These are phyloP conservation scores for Anoplopoma fimbria DNA, from an alignment of 2,113 vertebrate species.

Conservation along the genomic window DNA sequence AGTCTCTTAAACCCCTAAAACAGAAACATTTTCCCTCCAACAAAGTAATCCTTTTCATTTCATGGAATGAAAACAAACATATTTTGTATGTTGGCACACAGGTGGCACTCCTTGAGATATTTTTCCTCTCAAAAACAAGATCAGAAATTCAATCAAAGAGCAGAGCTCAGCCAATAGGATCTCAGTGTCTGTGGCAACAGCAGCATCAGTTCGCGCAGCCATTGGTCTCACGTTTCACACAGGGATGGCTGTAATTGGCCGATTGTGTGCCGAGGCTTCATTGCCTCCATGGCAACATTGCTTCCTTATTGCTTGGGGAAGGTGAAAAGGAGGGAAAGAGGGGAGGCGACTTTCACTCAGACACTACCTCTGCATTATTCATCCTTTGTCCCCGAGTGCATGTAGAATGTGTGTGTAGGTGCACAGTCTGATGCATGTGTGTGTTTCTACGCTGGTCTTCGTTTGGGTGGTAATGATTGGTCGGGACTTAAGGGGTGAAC, in stretches of 20 bases:
- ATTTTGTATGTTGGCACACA: constrained; percentile 69
- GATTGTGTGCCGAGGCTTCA: constrained; percentile 67
- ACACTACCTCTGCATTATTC: constrained; percentile 82
- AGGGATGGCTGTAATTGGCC: constrained; percentile 69
- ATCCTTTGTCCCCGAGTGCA: constrained; percentile 77
- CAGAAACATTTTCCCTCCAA: constrained; percentile 18
- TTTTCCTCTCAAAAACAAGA: constrained; percentile 74
- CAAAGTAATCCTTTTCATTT: constrained; percentile 30
- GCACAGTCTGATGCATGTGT: constrained; percentile 62
- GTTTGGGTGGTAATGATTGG: constrained; percentile 64
- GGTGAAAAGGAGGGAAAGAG: constrained; percentile 74
- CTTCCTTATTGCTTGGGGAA: constrained; percentile 81
- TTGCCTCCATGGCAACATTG: constrained; percentile 84
- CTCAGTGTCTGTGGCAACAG: constrained; percentile 72
- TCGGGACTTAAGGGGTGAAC: constrained; percentile 53
- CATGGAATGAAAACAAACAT: constrained; percentile 8
- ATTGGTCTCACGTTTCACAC: constrained; percentile 68
- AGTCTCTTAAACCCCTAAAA: constrained; percentile 18
- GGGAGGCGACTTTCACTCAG: constrained; percentile 78
- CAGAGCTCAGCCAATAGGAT: constrained; percentile 71
- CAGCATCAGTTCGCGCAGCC: constrained; percentile 56
- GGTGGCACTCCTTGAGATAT: constrained; percentile 76
- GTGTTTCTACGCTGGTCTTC: constrained; percentile 46
- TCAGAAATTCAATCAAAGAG: constrained; percentile 81
- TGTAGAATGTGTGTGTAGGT: constrained; percentile 54